Base-by-base conservation (phyloP, 2,888 invertebrate genomes). In the Drosophila leonis region DNA sequence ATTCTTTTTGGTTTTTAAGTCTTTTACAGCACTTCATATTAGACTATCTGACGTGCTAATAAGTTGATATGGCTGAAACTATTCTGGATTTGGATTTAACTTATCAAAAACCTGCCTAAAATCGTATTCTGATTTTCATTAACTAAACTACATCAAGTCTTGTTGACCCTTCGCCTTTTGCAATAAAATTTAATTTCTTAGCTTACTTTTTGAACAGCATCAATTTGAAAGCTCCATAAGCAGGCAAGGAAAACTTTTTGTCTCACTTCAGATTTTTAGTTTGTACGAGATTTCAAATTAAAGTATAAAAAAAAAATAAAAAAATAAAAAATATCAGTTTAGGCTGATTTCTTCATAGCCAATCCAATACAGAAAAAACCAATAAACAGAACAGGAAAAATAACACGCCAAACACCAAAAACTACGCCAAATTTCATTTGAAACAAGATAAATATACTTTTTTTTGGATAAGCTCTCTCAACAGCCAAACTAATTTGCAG, bases 271-370 rank as follows among this genome's bases (percentile, higher is more conserved):
- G 12, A 15, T 24, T 68, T 68, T 68, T 54, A 49, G 51, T 66
- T 66, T 66, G 27, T 33, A 31, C 27, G 20, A 18, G 24, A 48
- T 35, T 70, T 69, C 41, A 70, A 70, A 69, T 70, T 54, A 49
- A 42, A 27, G 48, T 60, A 44, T n/a, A 31, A 54, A 44, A 54
- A 24, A 41, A 39, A 39, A 10, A 46, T 20, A 5, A 1, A 2
- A n/a, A 41, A 42, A 46, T 3, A 27, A 12, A 46, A 27, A 31
- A 15, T n/a, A 56, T 33, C 29, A 31, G 37, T 51, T 67, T 44
- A 46, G 46, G 44, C 55, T 10, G n/a, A 24, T 7, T 35, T 27
- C 9, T 8, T 15, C 4, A 46, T 15, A 31, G 13, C 29, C 39
- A 18, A 5, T 5, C 5, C 9, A 18, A 44, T n/a, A 9, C 10